Conservation (phyloP, 2,113 vertebrate genomes). For the Leucoraja erinaceus region DNA sequence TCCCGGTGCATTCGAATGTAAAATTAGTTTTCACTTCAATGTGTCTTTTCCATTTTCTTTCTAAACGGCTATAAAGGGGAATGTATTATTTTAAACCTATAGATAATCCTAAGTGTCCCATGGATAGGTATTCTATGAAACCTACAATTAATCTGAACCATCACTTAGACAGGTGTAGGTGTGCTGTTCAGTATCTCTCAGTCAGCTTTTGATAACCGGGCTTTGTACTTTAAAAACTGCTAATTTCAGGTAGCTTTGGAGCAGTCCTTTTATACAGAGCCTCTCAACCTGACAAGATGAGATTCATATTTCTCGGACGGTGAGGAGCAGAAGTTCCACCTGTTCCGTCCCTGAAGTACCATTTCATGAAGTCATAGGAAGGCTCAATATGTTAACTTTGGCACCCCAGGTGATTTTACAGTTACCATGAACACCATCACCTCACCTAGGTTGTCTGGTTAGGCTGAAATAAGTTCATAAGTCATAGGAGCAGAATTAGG, state of each 20-base stretch:
- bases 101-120: background rate
- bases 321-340: background rate
- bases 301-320: background rate
- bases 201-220: background rate
- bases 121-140: background rate
- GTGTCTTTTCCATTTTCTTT: background rate
- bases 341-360: background rate
- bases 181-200: background rate
- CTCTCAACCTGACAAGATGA: background rate
- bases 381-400: background rate
- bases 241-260: background rate
- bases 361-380: background rate
- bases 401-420: background rate
- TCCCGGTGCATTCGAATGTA: background rate
- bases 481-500: too few relatives aligned
- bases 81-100: background rate
- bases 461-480: too few relatives aligned
- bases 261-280: background rate
- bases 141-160: background rate
- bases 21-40: background rate
- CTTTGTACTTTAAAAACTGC: background rate
- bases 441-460: background rate
- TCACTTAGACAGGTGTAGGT: background rate
- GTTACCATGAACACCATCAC: background rate
- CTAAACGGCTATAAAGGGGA: background rate